These are phyloP conservation scores for Tenebrosternarchus preto DNA, from an alignment of 2,113 vertebrate genomes.

Conservation along the genomic window DNA sequence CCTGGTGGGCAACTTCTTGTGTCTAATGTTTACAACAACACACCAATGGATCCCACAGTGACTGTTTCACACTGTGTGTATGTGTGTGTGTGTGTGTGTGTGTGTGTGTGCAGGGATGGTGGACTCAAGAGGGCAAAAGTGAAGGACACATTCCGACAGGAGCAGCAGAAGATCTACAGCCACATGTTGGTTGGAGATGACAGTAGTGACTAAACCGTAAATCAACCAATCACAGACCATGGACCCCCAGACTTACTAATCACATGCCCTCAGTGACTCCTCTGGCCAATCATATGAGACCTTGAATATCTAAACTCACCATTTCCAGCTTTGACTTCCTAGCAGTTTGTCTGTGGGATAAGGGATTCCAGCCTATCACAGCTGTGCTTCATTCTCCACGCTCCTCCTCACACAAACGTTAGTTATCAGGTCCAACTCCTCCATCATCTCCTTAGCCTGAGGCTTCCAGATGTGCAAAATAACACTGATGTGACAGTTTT, in stretches of 20 bases:
- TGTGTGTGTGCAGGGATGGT: conserved; percentile 82
- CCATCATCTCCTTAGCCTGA: too few species aligned
- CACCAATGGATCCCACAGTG: background rate
- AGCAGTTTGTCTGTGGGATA: background rate
- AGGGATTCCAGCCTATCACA: background rate
- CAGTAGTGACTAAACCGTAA: conserved; percentile 68
- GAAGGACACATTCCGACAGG: conserved; percentile 87
- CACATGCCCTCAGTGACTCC: background rate
- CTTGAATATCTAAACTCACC: background rate
- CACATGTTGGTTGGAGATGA: conserved; percentile 87
- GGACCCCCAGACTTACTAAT: background rate
- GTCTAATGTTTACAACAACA: background rate
- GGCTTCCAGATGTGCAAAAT: background rate
- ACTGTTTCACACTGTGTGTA: background rate
- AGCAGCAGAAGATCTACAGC: conserved; percentile 96
- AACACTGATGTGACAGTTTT: background rate
- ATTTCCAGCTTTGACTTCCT: background rate
- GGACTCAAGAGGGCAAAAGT: conserved; percentile 92
- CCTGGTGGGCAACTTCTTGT: conserved; percentile 80
- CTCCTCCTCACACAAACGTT: too few species aligned
- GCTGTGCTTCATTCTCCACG: too few species aligned
- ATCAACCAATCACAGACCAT: background rate
- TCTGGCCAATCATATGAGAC: too few species aligned
- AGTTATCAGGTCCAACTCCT: too few species aligned
- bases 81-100: conserved; percentile 19